Evolutionary conservation across 37 sponge, comb jelly and placozoan genomes (phyloP).

Genomic region (Eunapius fragilis): DNA sequence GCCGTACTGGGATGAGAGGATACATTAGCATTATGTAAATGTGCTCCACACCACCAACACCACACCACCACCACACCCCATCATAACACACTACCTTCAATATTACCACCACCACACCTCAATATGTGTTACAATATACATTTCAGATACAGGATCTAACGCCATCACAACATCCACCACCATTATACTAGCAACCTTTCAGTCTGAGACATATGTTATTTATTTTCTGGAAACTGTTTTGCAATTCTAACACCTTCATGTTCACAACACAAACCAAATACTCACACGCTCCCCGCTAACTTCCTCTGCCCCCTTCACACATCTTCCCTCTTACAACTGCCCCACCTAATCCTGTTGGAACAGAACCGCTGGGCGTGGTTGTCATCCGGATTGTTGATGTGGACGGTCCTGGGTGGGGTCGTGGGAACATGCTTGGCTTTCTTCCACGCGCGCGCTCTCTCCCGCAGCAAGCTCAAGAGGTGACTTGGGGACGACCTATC

Average conservation of each 20-base stretch:
- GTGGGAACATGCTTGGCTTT: not conserved
- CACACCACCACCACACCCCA: not conserved
- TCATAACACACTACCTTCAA: too few relatives aligned
- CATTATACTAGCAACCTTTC: too few relatives aligned
- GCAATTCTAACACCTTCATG: too few relatives aligned
- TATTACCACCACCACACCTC: too few relatives aligned
- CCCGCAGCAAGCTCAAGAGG: not conserved
- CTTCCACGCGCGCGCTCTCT: not conserved
- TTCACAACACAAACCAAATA: too few relatives aligned
- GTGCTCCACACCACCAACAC: too few relatives aligned
- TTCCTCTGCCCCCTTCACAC: not conserved
- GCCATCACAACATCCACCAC: too few relatives aligned
- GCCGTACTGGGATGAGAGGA: conserved; percentile 58
- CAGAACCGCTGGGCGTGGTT: conserved; percentile 42
- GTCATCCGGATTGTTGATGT: conserved; percentile 26
- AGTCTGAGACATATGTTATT: too few relatives aligned
- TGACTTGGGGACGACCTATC: not conserved
- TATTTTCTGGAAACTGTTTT: too few relatives aligned
- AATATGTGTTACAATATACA: too few relatives aligned
- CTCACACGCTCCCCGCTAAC: not conserved
- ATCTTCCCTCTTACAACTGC: not conserved
- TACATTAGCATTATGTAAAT: not conserved
- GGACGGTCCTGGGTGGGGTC: conserved; percentile 8
- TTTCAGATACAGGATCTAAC: too few relatives aligned
- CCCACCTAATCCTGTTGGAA: conserved; percentile 52